A percentile compares a stretch with the other conserved stretches of the same genome.
Conservation (phyloP, 2,888 invertebrate species). For the Rhaphigaster nebulosa region DNA sequence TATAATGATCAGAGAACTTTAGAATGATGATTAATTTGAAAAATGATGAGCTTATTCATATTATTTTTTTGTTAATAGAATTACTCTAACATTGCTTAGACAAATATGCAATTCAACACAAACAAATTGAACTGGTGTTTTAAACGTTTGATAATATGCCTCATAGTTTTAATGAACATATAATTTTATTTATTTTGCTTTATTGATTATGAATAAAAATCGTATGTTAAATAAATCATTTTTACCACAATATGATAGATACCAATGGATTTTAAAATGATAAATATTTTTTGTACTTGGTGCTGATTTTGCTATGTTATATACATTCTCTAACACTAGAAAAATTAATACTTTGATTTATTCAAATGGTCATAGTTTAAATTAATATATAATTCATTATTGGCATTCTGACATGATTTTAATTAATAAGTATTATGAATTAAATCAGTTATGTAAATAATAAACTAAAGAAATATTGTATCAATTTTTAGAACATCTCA, state of each 20-base stretch:
- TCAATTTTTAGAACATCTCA: background rate
- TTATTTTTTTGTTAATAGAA: background rate
- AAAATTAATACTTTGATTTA: background rate
- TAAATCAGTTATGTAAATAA: background rate
- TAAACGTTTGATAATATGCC: background rate
- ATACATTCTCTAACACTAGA: background rate
- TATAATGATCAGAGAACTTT: background rate
- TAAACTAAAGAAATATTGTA: background rate
- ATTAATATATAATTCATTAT: background rate
- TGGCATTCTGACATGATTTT: background rate
- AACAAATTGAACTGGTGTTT: background rate
- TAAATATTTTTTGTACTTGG: background rate
- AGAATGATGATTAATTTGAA: background rate
- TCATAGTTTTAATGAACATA: background rate
- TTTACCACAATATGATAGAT: background rate
- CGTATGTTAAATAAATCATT: slow-evolving; percentile 11
- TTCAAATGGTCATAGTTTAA: background rate
- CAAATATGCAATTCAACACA: background rate
- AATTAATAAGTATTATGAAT: background rate
- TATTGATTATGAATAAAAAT: background rate
- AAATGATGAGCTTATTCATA: background rate
- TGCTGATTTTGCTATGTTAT: background rate
- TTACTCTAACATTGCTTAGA: background rate
- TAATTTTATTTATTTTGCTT: background rate
- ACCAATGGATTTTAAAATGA: slow-evolving; percentile 3